These are phyloP conservation scores for Amazona finschi DNA, from an alignment of 2,797 vertebrate species.

Conservation along the genomic window DNA sequence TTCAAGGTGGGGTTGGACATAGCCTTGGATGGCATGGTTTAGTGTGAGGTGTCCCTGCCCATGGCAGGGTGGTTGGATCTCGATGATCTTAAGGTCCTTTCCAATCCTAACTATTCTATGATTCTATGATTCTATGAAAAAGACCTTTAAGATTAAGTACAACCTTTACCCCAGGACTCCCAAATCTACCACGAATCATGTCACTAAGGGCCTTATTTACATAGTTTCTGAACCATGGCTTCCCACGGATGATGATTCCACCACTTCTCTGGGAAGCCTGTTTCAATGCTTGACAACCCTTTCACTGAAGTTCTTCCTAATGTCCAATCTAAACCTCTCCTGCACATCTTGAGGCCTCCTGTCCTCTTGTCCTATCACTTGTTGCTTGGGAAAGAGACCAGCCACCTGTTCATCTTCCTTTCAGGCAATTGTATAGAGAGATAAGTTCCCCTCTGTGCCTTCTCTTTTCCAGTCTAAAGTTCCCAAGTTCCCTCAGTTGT, in stretches of 20 bases:
- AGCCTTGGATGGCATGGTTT: too few relatives aligned
- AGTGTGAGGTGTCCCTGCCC: too few relatives aligned
- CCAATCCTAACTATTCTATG: too few relatives aligned
- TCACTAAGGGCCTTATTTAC: neutral
- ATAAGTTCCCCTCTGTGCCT: neutral
- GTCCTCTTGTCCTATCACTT: neutral
- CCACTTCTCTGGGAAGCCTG: neutral
- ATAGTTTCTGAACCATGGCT: neutral
- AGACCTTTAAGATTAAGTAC: neutral
- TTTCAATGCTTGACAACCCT: neutral
- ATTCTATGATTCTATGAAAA: too few relatives aligned
- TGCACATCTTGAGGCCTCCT: neutral
- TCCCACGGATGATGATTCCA: neutral
- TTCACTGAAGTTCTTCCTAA: neutral
- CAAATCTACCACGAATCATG: neutral
- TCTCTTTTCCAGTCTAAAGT: neutral
- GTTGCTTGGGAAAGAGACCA: neutral
- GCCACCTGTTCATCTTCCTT: neutral
- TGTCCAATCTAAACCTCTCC: neutral
- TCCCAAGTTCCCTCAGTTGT: fast-evolving
- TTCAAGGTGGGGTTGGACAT: too few relatives aligned
- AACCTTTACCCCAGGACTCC: neutral
- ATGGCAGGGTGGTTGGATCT: too few relatives aligned
- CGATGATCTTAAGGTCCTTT: too few relatives aligned
- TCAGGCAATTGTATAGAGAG: neutral